Evolutionary conservation across 2,797 vertebrate genomes (phyloP).

Genomic region (Somateria mollissima): DNA sequence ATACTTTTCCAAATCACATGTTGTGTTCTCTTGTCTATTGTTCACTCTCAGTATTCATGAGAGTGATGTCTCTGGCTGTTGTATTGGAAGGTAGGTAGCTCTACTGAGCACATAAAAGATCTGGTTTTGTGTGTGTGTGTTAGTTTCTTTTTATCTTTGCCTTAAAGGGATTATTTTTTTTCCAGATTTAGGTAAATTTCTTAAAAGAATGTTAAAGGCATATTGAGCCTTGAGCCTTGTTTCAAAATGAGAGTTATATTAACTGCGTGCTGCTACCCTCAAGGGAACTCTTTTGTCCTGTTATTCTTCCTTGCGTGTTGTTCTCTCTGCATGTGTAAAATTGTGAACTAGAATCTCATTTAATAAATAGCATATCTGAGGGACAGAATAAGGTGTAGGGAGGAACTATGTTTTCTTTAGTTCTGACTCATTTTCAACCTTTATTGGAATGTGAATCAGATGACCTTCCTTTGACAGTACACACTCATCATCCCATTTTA

Average conservation of each 20-base stretch:
- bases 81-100: neutral
- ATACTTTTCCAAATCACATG: neutral
- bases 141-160: neutral
- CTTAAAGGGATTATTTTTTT: neutral
- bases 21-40: neutral
- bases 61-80: neutral
- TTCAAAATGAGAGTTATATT: neutral
- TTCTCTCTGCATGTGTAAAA: neutral
- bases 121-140: neutral
- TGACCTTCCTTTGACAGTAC: slow-evolving; percentile 49
- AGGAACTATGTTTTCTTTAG: slow-evolving; percentile 38
- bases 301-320: neutral
- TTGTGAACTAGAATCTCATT: neutral
- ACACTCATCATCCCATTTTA: slow-evolving; percentile 24
- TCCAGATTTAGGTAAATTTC: neutral
- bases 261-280: neutral
- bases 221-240: neutral
- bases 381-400: neutral
- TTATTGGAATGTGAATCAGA: slow-evolving; percentile 60
- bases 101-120: neutral
- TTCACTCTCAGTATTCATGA: neutral
- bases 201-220: neutral
- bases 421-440: slow-evolving; percentile 65
- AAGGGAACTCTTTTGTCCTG: neutral
- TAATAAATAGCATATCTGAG: neutral